Base-by-base conservation (phyloP, 1,140 invertebrate species). In the Watersipora subatra region DNA sequence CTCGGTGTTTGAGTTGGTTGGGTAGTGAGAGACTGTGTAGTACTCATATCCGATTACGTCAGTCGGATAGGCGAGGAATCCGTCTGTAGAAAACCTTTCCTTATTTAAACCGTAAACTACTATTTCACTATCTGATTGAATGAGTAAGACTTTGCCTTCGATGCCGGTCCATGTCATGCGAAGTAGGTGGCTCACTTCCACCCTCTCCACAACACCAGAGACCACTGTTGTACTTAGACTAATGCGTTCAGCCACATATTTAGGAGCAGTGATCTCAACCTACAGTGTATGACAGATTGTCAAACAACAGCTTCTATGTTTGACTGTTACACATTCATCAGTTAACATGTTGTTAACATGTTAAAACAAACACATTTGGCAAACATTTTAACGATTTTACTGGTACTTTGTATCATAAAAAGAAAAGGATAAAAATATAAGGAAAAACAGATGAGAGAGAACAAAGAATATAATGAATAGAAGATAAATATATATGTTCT, bases 21-120 rank as follows among this genome's bases (percentile, higher is more conserved):
- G 58, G 7, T 7, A 64, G 62, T 71, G 73, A 0, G 70, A 67
- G 15, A 76, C 62, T 1, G 71, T 64, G 63, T 72, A 75, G 63
- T 76, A 76, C 12, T 73, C 68, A 7, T 28, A 67, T 12, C 72
- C 72, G 12, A 75, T 62, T 1, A 70, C 68, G 28, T 75, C 67
- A 1, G 65, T 65, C 1, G 75, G 75, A 2, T 74, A 61, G 1
- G 70, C 73, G 2, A 75, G 62, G 64, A 69, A 76, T 17, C 71
- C 73, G 61, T 66, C 68, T 68, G 58, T 71, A 68, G 12, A 67
- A 64, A 61, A 58, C 19, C 7, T 2, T 34, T 64, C 55, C 26
- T 27, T 17, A 24, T 64, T 64, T 17, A 64, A 62, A 22, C 70
- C 70, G 57, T 69, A 69, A 24, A 70, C 64, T 0, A 66, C 64